Base-by-base conservation (phyloP, 2,888 invertebrate genomes). In the Psylliodes chrysocephalus region DNA sequence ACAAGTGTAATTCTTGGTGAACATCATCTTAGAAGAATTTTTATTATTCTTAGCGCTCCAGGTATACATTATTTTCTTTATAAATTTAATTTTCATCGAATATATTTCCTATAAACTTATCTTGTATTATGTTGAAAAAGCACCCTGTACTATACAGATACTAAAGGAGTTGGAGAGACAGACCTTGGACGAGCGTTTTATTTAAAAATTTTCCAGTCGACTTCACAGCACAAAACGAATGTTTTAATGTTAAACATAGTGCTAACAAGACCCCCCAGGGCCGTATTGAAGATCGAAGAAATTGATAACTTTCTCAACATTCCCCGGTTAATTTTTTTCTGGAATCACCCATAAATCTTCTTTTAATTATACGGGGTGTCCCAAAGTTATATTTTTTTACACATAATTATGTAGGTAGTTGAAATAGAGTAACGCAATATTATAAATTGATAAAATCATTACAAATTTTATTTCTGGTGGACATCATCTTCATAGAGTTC, bases 191-290 rank as follows among this genome's bases (percentile, higher is more conserved):
- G 55, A 18, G 33, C 18, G 44, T 53, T 63, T 63, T 63, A 57
- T 63, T 63, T 57, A 51, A 47, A 53, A 63, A 57, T 47, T 57
- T 57, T 63, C 63, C 63, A 63, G 35, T 63, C 38, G 63, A 53
- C 44, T 63, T 63, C 52, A 52, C 63, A 63, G 35, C 63, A 46
- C 57, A 51, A 53, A 53, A 57, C 52, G 63, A 57, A 57, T 63
- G 57, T 63, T 63, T 56, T 63, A 63, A 63, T 57, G 63, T 63
- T 53, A 28, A 63, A 63, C 63, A 63, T 47, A 52, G 63, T 63
- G 63, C 63, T 63, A 63, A 63, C 63, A 63, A 63, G 63, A 53
- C 57, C 57, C 63, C 60, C 63, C 63, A 57, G 46, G 63, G 63
- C 57, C 63, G 52, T 57, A 63, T 56, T 57, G 38, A 52, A 63